These are phyloP conservation scores for Tetraodon nigroviridis DNA, from an alignment of 2,113 vertebrate genomes.

Conservation along the genomic window DNA sequence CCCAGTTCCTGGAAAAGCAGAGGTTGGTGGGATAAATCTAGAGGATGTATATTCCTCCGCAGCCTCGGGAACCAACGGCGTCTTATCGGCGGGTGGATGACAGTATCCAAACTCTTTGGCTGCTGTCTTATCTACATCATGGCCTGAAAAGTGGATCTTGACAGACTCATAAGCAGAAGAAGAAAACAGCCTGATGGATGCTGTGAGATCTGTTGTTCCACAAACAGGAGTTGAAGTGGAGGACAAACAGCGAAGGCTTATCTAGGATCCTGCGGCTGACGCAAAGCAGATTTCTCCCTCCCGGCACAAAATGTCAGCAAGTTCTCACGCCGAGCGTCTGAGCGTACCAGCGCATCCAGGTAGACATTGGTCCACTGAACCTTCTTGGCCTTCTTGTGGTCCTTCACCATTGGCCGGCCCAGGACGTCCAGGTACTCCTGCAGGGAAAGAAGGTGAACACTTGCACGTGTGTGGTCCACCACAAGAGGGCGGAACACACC, in stretches of 20 bases:
- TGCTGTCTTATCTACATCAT: slow-evolving; percentile 41
- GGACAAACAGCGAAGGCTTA: slow-evolving; percentile 20
- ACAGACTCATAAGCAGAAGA: slow-evolving; percentile 9
- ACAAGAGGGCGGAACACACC: slow-evolving; percentile 43
- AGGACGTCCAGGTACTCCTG: slow-evolving; percentile 97
- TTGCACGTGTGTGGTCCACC: slow-evolving; percentile 14
- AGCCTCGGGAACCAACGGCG: slow-evolving; percentile 17
- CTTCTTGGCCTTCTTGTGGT: slow-evolving; percentile 82
- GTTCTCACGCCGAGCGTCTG: too few relatives aligned
- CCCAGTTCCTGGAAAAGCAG: slow-evolving; percentile 78
- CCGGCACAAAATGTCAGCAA: not conserved
- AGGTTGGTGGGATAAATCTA: slow-evolving; percentile 12
- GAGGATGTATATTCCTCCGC: not conserved
- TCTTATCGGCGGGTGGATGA: slow-evolving; percentile 43
- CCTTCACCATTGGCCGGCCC: slow-evolving; percentile 94
- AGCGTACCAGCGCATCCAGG: slow-evolving; percentile 89
- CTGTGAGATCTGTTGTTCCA: slow-evolving; percentile 1
- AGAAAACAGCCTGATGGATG: slow-evolving; percentile 7
- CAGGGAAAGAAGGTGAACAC: slow-evolving; percentile 1
- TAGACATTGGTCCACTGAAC: slow-evolving; percentile 99
- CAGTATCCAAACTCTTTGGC: slow-evolving; percentile 36
- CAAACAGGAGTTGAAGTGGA: slow-evolving; percentile 23
- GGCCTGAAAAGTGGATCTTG: slow-evolving; percentile 18
- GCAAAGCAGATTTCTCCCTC: slow-evolving; percentile 29
- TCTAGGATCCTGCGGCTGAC: slow-evolving; percentile 22